Conservation (phyloP, 1,140 invertebrate species). For the Drosophila takahashii region DNA sequence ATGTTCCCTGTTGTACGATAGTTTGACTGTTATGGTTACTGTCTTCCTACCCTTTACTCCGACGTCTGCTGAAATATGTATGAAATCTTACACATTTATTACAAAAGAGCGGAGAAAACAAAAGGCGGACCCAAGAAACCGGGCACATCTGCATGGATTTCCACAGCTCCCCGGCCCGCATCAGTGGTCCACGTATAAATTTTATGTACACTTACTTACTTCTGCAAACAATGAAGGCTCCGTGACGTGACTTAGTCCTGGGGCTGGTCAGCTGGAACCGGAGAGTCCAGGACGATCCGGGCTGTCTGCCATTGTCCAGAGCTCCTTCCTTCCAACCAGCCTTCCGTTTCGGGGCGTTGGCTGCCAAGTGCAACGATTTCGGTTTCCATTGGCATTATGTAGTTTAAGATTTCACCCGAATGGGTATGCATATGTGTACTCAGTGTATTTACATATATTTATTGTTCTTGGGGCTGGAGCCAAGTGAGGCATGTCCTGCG, state of each 20-base stretch:
- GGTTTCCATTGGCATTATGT: conserved; percentile 69
- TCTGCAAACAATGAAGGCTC: conserved; percentile 76
- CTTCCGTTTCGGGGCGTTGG: conserved; percentile 52
- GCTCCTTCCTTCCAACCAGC: conserved; percentile 23
- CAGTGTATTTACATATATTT: conserved; percentile 54
- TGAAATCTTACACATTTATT: conserved; percentile 73
- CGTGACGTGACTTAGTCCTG: conserved; percentile 74
- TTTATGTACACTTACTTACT: conserved; percentile 82
- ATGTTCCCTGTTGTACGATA: conserved; percentile 47
- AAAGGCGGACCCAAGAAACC: conserved; percentile 66
- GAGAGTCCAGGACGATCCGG: conserved; percentile 21
- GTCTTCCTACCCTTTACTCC: conserved; percentile 7
- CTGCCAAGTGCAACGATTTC: conserved; percentile 78
- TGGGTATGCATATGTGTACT: conserved; percentile 45
- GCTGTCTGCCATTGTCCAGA: conserved; percentile 58
- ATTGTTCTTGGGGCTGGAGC: conserved; percentile 36
- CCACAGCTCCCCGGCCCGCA: conserved; percentile 2
- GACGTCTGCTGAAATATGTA: conserved; percentile 23
- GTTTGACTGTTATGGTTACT: conserved; percentile 62
- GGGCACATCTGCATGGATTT: conserved; percentile 78
- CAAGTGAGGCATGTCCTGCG: conserved; percentile 66
- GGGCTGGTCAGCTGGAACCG: conserved; percentile 44
- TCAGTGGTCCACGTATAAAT: conserved; percentile 64
- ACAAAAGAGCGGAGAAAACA: conserved; percentile 70
- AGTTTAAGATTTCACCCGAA: conserved; percentile 77